Base-by-base conservation (phyloP, 2,888 invertebrate species). In the Leucoptera coffeella region DNA sequence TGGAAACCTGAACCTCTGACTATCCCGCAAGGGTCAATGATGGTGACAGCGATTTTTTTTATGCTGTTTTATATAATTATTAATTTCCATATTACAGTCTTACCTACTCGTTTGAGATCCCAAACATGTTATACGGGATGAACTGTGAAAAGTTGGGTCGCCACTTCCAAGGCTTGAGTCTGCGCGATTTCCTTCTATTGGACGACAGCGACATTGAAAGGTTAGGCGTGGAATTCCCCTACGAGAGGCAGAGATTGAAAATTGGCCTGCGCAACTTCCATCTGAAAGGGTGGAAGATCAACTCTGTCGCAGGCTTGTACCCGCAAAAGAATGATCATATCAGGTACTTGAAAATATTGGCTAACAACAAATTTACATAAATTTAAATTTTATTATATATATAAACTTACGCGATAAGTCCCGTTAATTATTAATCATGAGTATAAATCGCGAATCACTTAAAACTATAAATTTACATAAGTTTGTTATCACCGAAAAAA, bases 211-310 rank as follows among this genome's bases (percentile, higher is more conserved):
- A 77, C 38, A 60, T 84, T 45, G 42, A 3, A 12, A 8, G 9
- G 14, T 3, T 81, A 19, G 80, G 79, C 17, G 59, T 83, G 11
- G 52, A 64, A 3, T 60, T 80, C 50, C 75, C 75, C 2, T 75
- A 67, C 35, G 78, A 81, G 39, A 58, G 77, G 32, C 65, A 73
- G 32, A 60, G 75, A 40, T 60, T 82, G 32, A 43, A 61, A 27
- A 41, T 49, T 17, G 75, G 75, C 1, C 40, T 82, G 24, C 55
- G 69, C 26, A 67, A 60, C 34, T 80, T 81, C 42, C 81, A 82
- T 38, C 58, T 50, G 30, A 61, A 65, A 35, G 56, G 64, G 2
- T 82, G 76, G 74, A 73, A 62, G 39, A 34, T 67, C 2, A 53
- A 55, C 29, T 46, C 67, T 4, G 67, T 71, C 0, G 49, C 58